Evolutionary conservation across 2,113 vertebrate species (phyloP).

Genomic region (Siniperca knerii): DNA sequence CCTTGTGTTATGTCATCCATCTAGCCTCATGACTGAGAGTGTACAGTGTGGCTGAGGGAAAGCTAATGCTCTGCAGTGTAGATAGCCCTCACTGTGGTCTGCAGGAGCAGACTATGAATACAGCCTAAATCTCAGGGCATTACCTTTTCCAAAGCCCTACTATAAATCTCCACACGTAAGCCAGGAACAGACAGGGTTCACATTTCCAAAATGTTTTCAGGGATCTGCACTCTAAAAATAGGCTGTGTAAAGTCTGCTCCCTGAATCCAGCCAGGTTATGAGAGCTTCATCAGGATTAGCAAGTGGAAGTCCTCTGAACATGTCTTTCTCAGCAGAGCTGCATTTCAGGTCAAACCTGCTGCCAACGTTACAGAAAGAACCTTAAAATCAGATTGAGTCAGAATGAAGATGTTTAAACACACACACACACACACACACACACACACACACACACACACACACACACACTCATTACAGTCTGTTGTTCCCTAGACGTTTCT

Average conservation of each 20-base stretch:
- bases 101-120: conserved; percentile 35
- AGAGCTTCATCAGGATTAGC: conserved; percentile 70
- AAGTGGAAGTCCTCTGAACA: conserved; percentile 29
- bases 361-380: background rate
- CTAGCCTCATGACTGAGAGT: background rate
- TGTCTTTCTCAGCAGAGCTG: conserved; percentile 56
- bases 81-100: conserved; percentile 7
- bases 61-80: conserved; percentile 7
- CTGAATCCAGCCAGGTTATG: conserved; percentile 62
- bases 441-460: no score
- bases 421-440: no score
- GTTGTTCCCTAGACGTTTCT: conserved; percentile 63
- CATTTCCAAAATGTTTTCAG: conserved; percentile 68
- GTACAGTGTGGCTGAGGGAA: background rate
- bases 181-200: conserved; percentile 1
- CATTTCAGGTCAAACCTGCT: conserved; percentile 26
- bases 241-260: conserved; percentile 67
- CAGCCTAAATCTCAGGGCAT: conserved; percentile 18
- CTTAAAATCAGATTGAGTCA: background rate
- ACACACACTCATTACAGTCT: conserved; percentile 23
- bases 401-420: background rate
- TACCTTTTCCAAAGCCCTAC: conserved; percentile 24
- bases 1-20: background rate
- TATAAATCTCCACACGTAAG: conserved; percentile 51
- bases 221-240: conserved; percentile 77